phyloP scores from a whole-genome alignment of 2,113 vertebrate genomes.

The Dipodomys stephensi region DNA sequence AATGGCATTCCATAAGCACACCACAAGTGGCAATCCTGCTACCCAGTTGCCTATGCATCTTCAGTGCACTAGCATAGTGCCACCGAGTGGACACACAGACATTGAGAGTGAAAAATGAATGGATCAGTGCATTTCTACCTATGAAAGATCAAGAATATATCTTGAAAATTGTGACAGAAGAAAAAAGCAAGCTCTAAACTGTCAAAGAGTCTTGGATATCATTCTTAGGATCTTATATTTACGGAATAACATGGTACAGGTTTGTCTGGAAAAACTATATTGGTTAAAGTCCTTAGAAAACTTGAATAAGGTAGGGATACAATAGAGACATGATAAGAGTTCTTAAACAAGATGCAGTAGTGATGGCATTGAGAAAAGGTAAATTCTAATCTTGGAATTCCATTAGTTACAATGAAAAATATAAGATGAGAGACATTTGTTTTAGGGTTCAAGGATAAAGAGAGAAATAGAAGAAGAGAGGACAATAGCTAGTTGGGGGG shows the following conservation, averaged over 20 bases:
- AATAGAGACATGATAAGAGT: not conserved
- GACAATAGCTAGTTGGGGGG: not conserved
- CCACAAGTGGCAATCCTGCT: not conserved
- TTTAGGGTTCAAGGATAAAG: not conserved
- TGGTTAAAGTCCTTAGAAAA: conserved; percentile 13
- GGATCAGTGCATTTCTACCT: not conserved
- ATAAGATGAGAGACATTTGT: not conserved
- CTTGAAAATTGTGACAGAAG: not conserved
- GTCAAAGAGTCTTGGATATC: not conserved
- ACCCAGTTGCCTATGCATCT: not conserved
- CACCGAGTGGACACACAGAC: not conserved
- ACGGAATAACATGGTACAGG: not conserved
- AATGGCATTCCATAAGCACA: not conserved
- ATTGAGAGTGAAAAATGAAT: not conserved
- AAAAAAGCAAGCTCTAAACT: conserved; percentile 7
- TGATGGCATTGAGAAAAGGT: not conserved
- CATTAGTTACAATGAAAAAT: not conserved
- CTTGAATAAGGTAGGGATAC: not conserved
- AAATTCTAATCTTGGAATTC: not conserved
- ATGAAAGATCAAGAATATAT: not conserved
- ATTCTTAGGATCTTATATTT: not conserved
- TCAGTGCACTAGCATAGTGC: not conserved
- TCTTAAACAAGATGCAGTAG: not conserved
- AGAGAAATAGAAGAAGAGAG: not conserved
- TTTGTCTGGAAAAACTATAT: not conserved